A percentile compares a stretch with the other conserved stretches of the same genome.
phyloP scores from a whole-genome alignment of 2,113 vertebrate genomes.

The Cyrtonyx montezumae region DNA sequence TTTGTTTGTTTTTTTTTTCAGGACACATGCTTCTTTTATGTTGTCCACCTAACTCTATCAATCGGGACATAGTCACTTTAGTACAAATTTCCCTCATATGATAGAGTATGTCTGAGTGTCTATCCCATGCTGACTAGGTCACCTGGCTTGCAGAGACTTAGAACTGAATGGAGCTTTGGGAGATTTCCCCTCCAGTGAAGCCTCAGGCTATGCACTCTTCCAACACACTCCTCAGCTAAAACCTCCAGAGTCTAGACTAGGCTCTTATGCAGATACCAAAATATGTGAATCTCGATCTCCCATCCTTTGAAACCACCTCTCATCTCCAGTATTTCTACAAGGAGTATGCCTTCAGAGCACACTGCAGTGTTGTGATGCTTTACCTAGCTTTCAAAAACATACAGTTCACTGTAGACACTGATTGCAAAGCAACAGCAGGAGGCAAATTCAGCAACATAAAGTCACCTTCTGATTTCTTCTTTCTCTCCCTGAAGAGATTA shows the following conservation, averaged over 20 bases:
- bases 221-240: not conserved
- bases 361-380: not conserved
- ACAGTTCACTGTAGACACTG: not conserved
- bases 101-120: not conserved
- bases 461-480: not conserved
- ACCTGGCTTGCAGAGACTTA: not conserved
- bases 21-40: not conserved
- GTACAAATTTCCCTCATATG: not conserved
- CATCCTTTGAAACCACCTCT: not conserved
- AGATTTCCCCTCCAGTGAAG: not conserved
- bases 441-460: not conserved
- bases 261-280: not conserved
- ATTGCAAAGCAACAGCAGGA: not conserved
- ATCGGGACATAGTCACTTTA: not conserved
- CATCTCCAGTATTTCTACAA: not conserved
- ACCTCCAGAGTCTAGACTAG: not conserved
- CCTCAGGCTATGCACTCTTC: not conserved
- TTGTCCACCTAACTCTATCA: accelerated
- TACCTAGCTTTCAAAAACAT: not conserved
- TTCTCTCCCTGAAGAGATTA: not conserved
- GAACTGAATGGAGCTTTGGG: not conserved
- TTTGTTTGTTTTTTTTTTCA: too few relatives aligned
- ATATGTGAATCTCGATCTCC: not conserved
- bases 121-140: accelerated
- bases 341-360: not conserved